Evolutionary conservation across 2,797 vertebrate species (phyloP), one percentile per base, ranked within the genome.

Genomic region (Gambelia wislizenii): DNA sequence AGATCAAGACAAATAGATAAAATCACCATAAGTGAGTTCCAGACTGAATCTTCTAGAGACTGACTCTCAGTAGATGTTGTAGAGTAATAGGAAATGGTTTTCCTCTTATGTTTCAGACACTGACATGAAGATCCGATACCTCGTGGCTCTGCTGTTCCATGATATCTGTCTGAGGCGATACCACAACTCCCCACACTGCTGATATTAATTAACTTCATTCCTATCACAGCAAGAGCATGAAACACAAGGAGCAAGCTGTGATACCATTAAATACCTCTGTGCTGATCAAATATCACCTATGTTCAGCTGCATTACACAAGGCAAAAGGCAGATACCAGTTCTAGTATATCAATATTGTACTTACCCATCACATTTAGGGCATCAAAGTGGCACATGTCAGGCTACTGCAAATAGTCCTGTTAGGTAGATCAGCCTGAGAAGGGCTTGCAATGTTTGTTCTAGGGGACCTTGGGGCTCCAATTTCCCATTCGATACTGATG

Each of bases 191-290:
- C 33, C 67, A 83, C 75, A 39, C 80, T 0, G 1, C 56, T 76
- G 75, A 86, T 86, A 88, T 44, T 39, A 33, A 83, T 87, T 47
- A 89, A 89, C 47, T 88, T 59, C 85, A 91, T 90, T 84, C 83
- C 74, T 86, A 27, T 76, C 87, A 1, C 0, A 89, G 59, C 33
- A 83, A 70, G 61, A 87, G 61, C 27, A 0, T 1, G 56, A 90
- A 87, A 80, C 72, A 86, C 61, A 89, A 87, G 84, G 76, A 84
- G 77, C 25, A 87, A 44, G 85, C 67, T 61, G 39, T 0, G 0
- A 47, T 54, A 22, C 20, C 20, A 5, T 1, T 59, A 18, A 59
- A 59, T 6, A 20, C 20, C 56, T 59, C 56, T 6, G 56, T 59
- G 20, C 56, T 59, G 18, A 25, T 56, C 70, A 25, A 90, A 2